These are phyloP conservation scores for Philopotamus ludificatus DNA, from an alignment of 1,140 invertebrate genomes.

Conservation along the genomic window DNA sequence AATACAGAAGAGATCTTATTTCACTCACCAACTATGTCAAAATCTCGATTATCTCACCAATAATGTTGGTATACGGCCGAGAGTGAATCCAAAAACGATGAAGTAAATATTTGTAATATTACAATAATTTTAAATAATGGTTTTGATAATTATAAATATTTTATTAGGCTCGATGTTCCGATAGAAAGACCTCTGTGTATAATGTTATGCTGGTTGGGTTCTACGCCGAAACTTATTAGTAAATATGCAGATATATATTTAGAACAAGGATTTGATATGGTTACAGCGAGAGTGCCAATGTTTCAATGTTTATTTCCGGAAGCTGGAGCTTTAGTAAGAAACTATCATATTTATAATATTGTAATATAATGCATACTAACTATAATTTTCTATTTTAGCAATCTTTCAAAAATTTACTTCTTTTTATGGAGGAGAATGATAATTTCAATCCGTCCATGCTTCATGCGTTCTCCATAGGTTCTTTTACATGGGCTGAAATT, in stretches of 20 bases:
- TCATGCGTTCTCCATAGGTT: conserved; percentile 6
- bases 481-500: conserved; percentile 13
- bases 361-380: not conserved
- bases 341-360: conserved; percentile 1
- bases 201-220: conserved; percentile 23
- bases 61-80: not conserved
- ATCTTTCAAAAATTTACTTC: not conserved
- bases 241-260: conserved; percentile 19
- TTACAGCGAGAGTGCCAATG: not conserved
- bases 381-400: conserved; percentile 3
- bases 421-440: conserved; percentile 13
- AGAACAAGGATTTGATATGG: conserved; percentile 14
- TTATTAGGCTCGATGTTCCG: conserved; percentile 5
- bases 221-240: conserved; percentile 12
- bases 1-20: not conserved
- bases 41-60: not conserved
- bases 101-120: conserved; percentile 2
- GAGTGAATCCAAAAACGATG: conserved; percentile 5
- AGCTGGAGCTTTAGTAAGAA: not conserved
- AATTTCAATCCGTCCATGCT: not conserved
- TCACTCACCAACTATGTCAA: not conserved
- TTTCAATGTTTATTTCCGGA: not conserved
- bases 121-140: not conserved
- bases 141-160: not conserved
- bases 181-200: conserved; percentile 9